These are phyloP conservation scores for Pygoscelis adeliae DNA, from an alignment of 2,113 vertebrate genomes.

Conservation along the genomic window DNA sequence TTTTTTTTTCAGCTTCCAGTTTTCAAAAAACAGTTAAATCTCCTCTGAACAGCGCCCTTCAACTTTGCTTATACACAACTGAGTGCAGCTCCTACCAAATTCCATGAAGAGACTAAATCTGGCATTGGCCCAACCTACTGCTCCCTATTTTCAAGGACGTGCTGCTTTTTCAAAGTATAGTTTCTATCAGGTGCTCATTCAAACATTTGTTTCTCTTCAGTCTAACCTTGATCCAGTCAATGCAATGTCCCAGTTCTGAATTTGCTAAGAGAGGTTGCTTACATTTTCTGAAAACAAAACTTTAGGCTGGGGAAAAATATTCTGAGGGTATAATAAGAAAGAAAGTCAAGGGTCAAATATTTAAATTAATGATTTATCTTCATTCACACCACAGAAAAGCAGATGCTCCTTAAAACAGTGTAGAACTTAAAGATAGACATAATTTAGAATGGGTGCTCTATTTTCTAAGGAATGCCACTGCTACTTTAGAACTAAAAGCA, in stretches of 20 bases:
- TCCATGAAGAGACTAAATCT: neutral
- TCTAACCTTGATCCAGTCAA: neutral
- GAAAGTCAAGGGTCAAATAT: neutral
- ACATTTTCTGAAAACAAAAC: neutral
- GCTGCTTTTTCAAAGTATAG: neutral
- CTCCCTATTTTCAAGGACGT: neutral
- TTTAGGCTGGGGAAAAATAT: neutral
- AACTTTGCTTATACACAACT: neutral
- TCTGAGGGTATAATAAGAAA: conserved; percentile 15
- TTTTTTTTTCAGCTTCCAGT: neutral
- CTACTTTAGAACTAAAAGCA: neutral
- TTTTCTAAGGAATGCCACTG: neutral
- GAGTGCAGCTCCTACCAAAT: neutral
- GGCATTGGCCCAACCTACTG: neutral
- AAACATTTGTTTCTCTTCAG: neutral
- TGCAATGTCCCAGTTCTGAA: neutral
- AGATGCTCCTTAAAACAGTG: neutral
- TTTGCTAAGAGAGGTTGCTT: neutral
- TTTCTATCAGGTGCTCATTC: neutral
- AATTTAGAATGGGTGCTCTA: neutral
- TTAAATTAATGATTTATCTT: neutral
- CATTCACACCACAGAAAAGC: neutral
- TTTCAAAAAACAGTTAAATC: neutral
- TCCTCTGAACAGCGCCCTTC: rapidly evolving
- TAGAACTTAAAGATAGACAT: neutral